Evolutionary conservation across 2,113 vertebrate species (phyloP).

Genomic region (Nothocercus julius): DNA sequence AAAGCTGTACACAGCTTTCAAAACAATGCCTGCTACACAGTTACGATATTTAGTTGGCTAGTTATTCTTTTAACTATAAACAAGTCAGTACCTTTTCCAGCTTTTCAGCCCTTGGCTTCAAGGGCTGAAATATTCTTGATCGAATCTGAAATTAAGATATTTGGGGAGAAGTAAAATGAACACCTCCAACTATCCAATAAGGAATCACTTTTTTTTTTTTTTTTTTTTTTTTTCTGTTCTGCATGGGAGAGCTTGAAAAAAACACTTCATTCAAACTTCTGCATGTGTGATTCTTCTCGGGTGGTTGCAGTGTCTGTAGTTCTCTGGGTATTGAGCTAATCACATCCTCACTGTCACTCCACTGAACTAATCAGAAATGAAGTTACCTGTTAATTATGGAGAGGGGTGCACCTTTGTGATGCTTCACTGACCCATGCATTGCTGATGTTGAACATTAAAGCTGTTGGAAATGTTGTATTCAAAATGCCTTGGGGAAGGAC

Average conservation of each 20-base stretch:
- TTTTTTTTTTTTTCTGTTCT: neutral
- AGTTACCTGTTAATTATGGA: conserved; percentile 29
- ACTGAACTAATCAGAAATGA: neutral
- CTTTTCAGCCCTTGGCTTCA: neutral
- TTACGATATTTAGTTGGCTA: neutral
- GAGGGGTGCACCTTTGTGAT: neutral
- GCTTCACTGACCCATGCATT: neutral
- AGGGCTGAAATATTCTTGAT: neutral
- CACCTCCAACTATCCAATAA: neutral
- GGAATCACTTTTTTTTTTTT: neutral
- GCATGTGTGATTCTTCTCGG: neutral
- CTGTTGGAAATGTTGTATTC: conserved; percentile 4
- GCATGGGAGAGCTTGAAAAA: neutral
- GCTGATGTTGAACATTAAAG: neutral
- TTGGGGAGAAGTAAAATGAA: neutral
- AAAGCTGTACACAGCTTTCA: neutral
- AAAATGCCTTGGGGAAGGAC: neutral
- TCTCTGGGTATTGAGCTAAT: conserved; percentile 10
- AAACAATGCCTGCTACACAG: neutral
- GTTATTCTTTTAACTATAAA: neutral
- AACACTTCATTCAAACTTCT: neutral
- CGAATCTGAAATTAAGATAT: neutral
- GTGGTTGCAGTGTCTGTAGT: neutral
- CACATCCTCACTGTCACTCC: neutral
- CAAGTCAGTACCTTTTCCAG: neutral